A percentile compares a stretch with the other conserved stretches of the same genome.
Conservation (phyloP, 2,888 invertebrate species). For the Melipona beecheii region DNA sequence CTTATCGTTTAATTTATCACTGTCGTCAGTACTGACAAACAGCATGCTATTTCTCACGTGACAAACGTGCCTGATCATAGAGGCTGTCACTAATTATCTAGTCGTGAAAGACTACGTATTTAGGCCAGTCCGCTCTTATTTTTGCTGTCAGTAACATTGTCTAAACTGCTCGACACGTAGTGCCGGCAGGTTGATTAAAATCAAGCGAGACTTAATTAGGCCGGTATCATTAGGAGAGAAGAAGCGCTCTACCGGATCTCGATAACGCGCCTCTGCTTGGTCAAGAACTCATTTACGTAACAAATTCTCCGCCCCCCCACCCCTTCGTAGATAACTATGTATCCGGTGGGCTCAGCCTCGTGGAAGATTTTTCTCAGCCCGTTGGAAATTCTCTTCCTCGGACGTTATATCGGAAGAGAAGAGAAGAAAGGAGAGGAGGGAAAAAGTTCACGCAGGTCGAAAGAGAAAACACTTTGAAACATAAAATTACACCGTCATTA, state of each 20-base stretch:
- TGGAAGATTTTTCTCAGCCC: conserved; percentile 20
- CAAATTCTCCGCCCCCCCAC: conserved; percentile 36
- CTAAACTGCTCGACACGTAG: conserved; percentile 43
- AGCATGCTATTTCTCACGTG: background rate
- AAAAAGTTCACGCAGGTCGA: too few species aligned
- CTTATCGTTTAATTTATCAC: too few species aligned
- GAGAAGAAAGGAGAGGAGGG: background rate
- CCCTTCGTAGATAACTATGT: conserved; percentile 8
- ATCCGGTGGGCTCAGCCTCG: conserved; percentile 18
- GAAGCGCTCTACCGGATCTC: conserved; percentile 50
- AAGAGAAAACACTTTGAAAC: background rate
- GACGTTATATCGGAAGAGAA: background rate
- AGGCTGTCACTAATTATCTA: conserved; percentile 29
- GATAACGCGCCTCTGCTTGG: conserved; percentile 54
- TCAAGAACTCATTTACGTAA: conserved; percentile 61
- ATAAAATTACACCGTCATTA: background rate
- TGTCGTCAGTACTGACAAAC: background rate
- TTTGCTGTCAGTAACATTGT: conserved; percentile 44
- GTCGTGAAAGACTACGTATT: conserved; percentile 28
- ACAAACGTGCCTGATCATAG: background rate
- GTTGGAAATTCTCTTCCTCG: background rate
- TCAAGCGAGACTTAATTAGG: conserved; percentile 59
- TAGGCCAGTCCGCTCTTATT: conserved; percentile 40
- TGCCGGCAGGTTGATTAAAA: conserved; percentile 51
- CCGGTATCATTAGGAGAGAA: conserved; percentile 52